Conservation (phyloP, 1,140 invertebrate species). For the Drosophila truncata region DNA sequence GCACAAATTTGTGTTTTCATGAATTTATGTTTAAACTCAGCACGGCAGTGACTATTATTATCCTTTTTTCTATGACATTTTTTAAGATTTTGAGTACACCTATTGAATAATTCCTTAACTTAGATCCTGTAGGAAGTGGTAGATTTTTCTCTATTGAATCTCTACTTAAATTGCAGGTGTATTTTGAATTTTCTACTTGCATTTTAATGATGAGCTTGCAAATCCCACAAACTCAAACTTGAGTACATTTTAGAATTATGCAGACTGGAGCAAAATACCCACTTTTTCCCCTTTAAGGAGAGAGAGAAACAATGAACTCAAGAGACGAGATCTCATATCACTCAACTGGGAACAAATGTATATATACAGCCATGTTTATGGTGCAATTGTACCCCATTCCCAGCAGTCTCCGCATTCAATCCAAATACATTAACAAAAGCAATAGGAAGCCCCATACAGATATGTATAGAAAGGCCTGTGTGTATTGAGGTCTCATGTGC, state of each 20-base stretch:
- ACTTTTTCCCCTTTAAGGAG: neutral
- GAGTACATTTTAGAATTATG: neutral
- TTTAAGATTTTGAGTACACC: neutral
- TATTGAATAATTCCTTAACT: neutral
- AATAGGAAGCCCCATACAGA: conserved; percentile 25
- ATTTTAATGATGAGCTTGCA: conserved; percentile 27
- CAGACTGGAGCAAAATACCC: neutral
- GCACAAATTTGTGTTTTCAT: neutral
- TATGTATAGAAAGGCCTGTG: conserved; percentile 2
- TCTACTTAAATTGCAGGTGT: neutral
- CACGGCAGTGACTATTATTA: no score
- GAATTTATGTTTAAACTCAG: neutral
- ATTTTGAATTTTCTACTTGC: neutral
- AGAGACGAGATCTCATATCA: conserved; percentile 42
- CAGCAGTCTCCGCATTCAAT: conserved; percentile 28
- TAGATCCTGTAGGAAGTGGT: neutral
- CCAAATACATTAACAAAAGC: conserved; percentile 33
- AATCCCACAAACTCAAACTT: conserved; percentile 1
- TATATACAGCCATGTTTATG: conserved; percentile 20
- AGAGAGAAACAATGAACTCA: conserved; percentile 38
- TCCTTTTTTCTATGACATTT: neutral
- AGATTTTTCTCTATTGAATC: neutral
- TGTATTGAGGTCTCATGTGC: conserved; percentile 64
- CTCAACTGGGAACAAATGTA: conserved; percentile 32
- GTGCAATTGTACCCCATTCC: conserved; percentile 67